These are phyloP conservation scores for Pelecanus crispus DNA, from an alignment of 2,113 vertebrate species.

Conservation along the genomic window DNA sequence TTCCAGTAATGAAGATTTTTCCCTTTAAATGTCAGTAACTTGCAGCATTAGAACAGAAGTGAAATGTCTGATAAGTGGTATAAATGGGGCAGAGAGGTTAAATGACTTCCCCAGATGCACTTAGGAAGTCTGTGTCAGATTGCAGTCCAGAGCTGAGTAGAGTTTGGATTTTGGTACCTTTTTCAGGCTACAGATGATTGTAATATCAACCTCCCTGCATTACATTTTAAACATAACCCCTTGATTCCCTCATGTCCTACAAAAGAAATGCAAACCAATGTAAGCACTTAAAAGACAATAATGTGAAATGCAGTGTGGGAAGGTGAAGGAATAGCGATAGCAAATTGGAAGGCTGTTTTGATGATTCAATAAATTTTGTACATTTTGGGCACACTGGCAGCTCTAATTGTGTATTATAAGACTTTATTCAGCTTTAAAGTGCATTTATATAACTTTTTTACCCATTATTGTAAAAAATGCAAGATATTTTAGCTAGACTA, in stretches of 20 bases:
- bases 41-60: not conserved
- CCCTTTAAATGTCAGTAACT: conserved; percentile 1
- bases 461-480: not conserved
- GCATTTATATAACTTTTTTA: not conserved
- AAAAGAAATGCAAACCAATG: not conserved
- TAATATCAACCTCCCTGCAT: not conserved
- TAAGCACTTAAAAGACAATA: not conserved
- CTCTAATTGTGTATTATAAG: not conserved
- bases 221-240: not conserved
- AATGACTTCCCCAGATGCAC: not conserved
- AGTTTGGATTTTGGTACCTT: not conserved
- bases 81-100: not conserved
- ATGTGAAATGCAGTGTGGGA: not conserved
- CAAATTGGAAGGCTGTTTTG: not conserved
- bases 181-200: not conserved
- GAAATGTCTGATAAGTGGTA: not conserved
- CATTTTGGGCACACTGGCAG: not conserved
- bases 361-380: not conserved
- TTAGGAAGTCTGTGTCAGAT: not conserved
- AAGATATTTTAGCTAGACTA: not conserved
- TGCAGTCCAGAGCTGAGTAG: not conserved
- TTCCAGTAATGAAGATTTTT: not conserved
- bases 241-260: not conserved
- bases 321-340: not conserved
- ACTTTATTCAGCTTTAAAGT: not conserved